These are phyloP conservation scores for Heteromurus nitidus DNA, from an alignment of 2,888 invertebrate genomes.

Conservation along the genomic window DNA sequence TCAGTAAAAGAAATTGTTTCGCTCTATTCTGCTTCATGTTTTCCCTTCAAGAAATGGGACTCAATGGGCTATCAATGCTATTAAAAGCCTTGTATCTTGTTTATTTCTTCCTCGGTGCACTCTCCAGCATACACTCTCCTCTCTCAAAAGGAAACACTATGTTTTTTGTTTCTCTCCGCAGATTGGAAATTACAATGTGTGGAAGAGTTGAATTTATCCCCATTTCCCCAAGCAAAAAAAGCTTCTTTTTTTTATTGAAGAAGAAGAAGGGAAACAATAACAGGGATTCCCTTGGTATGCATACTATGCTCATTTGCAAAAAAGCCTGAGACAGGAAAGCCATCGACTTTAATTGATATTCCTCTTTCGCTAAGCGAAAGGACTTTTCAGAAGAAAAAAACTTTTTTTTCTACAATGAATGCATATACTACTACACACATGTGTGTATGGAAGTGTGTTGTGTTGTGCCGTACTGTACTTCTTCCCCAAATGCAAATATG, in stretches of 20 bases:
- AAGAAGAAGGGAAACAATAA: background rate
- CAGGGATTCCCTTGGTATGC: background rate
- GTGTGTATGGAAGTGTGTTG: constrained; percentile 1
- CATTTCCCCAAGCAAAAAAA: constrained; percentile 11
- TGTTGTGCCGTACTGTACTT: background rate
- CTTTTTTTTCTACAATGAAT: background rate
- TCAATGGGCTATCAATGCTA: constrained; percentile 1
- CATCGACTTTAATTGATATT: constrained; percentile 33
- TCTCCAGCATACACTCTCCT: background rate
- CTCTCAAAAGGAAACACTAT: background rate
- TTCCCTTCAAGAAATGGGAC: background rate
- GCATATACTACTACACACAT: background rate
- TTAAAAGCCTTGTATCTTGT: constrained; percentile 1
- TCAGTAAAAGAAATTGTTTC: too few relatives aligned
- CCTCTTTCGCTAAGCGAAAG: constrained; percentile 17
- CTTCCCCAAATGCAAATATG: constrained; percentile 22
- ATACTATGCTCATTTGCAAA: constrained; percentile 12
- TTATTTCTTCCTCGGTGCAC: background rate
- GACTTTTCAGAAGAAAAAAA: too few relatives aligned
- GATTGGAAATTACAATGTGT: background rate
- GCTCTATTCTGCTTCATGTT: too few relatives aligned
- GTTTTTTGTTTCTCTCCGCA: background rate
- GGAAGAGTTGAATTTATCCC: constrained; percentile 7
- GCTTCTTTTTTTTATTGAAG: constrained; percentile 8
- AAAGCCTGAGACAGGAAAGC: constrained; percentile 5